A percentile compares a stretch with the other conserved stretches of the same genome.
Conservation (phyloP, 2,113 vertebrate genomes). For the Syrmaticus mikado region DNA sequence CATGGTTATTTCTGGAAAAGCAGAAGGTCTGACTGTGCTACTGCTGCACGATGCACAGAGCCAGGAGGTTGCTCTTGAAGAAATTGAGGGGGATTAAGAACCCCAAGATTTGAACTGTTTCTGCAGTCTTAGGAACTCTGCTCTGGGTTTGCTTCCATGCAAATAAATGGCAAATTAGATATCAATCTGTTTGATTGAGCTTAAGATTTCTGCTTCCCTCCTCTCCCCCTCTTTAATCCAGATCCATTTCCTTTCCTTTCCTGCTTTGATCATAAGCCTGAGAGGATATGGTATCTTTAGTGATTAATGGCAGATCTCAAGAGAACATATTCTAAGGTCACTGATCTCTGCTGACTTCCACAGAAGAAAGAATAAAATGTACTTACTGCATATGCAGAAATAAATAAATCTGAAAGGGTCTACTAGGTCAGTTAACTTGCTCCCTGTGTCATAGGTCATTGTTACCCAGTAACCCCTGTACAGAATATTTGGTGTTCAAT, state of each 20-base stretch:
- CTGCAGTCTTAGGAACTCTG: neutral
- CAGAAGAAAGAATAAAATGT: neutral
- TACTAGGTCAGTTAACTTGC: neutral
- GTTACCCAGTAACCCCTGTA: neutral
- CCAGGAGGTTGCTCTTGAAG: slow-evolving; percentile 3
- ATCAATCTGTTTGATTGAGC: neutral
- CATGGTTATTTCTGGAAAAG: slow-evolving; percentile 63
- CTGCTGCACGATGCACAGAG: neutral
- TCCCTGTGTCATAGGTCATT: neutral
- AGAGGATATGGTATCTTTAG: neutral
- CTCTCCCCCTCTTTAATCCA: neutral
- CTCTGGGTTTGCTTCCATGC: neutral
- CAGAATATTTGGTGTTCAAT: neutral
- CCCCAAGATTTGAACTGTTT: neutral
- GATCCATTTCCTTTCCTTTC: neutral
- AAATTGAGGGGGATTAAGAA: slow-evolving; percentile 24
- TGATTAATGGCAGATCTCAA: neutral
- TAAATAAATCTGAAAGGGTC: neutral
- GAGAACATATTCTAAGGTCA: neutral
- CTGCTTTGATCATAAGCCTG: neutral
- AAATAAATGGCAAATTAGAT: neutral
- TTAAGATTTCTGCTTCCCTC: neutral
- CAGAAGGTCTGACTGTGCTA: slow-evolving; percentile 6
- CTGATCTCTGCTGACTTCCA: neutral
- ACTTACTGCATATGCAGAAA: neutral